Conservation (phyloP, 2,888 invertebrate genomes). For the Agrochola macilenta region DNA sequence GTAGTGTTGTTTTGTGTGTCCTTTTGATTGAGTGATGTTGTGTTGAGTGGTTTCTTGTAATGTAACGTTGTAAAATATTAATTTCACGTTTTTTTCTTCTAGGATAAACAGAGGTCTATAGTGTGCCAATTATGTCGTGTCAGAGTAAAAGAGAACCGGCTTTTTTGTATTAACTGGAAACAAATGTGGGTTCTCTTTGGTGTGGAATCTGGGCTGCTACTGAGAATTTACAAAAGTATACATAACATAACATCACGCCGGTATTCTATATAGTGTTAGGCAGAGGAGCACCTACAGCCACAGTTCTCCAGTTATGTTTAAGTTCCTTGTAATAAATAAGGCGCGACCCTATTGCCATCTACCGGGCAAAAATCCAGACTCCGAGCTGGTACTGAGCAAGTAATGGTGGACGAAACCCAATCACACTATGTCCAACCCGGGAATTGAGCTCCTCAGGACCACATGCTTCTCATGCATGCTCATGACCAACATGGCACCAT, state of each 20-base stretch:
- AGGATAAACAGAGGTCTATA: not conserved
- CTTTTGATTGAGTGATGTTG: conserved; percentile 36
- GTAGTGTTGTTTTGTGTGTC: conserved; percentile 39
- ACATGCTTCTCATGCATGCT: no score
- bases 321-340: no score
- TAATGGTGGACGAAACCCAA: not conserved
- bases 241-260: no score
- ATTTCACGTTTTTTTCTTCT: no score
- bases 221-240: not conserved
- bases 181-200: not conserved
- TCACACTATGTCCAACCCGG: not conserved
- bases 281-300: no score
- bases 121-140: no score
- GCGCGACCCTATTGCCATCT: no score
- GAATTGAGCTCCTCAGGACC: no score
- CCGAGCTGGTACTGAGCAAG: not conserved
- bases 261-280: no score
- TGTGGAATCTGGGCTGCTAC: not conserved
- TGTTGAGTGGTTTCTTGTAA: conserved; percentile 13
- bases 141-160: no score
- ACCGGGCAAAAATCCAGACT: not conserved
- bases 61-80: not conserved
- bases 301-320: no score
- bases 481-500: no score
- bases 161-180: not conserved